Base-by-base conservation (phyloP, 2,888 invertebrate species). In the Amiota mariae region DNA sequence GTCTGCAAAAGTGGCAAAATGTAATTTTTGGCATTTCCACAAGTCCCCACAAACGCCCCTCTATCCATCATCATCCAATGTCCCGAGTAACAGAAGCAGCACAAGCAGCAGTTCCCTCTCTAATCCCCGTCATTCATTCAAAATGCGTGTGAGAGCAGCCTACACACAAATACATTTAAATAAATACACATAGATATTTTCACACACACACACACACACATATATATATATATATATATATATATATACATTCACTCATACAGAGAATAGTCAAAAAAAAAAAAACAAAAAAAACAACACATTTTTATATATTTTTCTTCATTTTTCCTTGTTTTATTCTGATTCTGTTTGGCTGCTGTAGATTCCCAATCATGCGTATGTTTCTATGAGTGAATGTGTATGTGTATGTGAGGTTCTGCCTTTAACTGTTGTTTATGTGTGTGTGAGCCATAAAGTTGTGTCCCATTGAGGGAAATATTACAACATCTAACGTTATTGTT, bases 21-120 rank as follows among this genome's bases (percentile, higher is more conserved):
- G 84, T 83, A 85, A 85, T 85, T 83, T 85, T 85, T 84, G 83
- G 81, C 82, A 84, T 84, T 85, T 80, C 75, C 75, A 76, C 77
- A 74, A 79, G 75, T 76, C 78, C 73, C 72, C 57, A 46, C 71
- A 57, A 51, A 68, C n/a, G 56, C 56, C 59, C 49, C 61, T 70
- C 61, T 46, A 67, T 67, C 51, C 51, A 47, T 47, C 3, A 12
- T 9, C 63, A 36, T 36, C 0, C 36, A 36, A 6, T 36, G 36
- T 36, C 36, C 36, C 36, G 36, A 36, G 36, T 36, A 6, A 36
- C 36, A 36, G 36, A 2, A 36, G 36, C 36, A 24, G 24, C 24
- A 24, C 2, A 3, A 24, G 24, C 24, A 36, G 36, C 36, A 36
- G 36, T 36, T 36, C 36, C 36, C 36, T 36, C 8, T 36, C 2